phyloP scores from a whole-genome alignment of 2,113 vertebrate species.

The Melospiza melodia region DNA sequence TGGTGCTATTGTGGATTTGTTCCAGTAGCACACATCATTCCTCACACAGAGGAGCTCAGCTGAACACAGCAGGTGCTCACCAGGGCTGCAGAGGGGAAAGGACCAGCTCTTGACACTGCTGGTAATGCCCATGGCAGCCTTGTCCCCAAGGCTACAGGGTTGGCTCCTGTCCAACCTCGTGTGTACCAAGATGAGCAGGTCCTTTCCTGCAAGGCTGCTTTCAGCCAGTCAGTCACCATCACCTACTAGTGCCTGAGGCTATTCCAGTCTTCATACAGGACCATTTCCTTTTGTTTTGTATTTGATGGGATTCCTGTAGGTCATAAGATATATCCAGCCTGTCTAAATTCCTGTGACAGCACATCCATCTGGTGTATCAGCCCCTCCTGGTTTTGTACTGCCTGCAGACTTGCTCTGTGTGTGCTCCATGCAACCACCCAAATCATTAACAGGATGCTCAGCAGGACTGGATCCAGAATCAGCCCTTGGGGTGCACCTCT shows the following conservation, averaged over 20 bases:
- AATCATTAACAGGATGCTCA: neutral
- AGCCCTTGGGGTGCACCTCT: accelerated
- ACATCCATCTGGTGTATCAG: neutral
- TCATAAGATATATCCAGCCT: neutral
- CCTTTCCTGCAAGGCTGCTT: neutral
- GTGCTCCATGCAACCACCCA: neutral
- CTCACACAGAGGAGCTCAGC: neutral
- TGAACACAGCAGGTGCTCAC: neutral
- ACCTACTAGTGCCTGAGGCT: neutral
- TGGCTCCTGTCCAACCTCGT: neutral
- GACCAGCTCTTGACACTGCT: neutral
- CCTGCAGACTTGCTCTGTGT: neutral
- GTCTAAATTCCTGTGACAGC: accelerated
- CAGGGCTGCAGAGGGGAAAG: neutral
- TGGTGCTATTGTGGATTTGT: neutral
- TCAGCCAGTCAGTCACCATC: neutral
- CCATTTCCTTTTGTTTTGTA: neutral
- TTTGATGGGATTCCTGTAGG: neutral
- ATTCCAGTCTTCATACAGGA: neutral
- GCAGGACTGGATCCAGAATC: neutral
- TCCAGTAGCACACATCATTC: neutral
- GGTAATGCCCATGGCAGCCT: too few species aligned
- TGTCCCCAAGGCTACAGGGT: accelerated
- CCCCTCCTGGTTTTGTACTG: neutral
- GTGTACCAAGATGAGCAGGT: neutral